Evolutionary conservation across 1,140 invertebrate genomes (phyloP).

Genomic region (Aporrectodea caliginosa): DNA sequence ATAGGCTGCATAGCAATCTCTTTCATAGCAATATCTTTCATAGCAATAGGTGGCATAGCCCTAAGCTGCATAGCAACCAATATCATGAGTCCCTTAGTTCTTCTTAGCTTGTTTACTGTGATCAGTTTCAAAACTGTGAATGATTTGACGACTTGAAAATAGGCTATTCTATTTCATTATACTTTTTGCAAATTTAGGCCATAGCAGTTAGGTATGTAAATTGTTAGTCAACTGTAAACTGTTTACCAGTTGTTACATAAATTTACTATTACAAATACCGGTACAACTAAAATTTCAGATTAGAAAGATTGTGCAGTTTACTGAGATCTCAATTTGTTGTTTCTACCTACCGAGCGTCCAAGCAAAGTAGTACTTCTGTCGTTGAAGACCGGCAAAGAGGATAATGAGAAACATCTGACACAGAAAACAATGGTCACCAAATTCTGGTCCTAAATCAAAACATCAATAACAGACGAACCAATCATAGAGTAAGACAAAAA

Average conservation of each 20-base stretch:
- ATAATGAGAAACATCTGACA: slow-evolving; percentile 20
- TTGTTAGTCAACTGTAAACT: not conserved
- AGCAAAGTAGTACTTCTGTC: slow-evolving; percentile 54
- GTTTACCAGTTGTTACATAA: not conserved
- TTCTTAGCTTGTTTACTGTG: too few relatives aligned
- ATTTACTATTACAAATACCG: not conserved
- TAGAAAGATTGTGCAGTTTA: not conserved
- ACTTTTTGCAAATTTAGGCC: too few relatives aligned
- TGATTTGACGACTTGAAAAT: too few relatives aligned
- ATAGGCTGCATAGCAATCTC: too few relatives aligned
- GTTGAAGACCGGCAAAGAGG: slow-evolving; percentile 34
- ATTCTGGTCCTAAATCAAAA: slow-evolving; percentile 9
- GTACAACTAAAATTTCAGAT: not conserved
- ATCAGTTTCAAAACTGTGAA: too few relatives aligned
- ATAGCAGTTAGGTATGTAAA: not conserved
- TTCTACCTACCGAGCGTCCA: slow-evolving; percentile 32
- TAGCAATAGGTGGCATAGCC: too few relatives aligned
- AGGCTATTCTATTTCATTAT: too few relatives aligned
- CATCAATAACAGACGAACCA: not conserved
- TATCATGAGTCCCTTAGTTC: too few relatives aligned
- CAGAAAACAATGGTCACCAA: slow-evolving; percentile 10
- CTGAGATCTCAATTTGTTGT: not conserved
- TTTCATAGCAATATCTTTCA: too few relatives aligned
- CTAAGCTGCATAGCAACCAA: too few relatives aligned
- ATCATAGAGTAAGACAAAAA: too few relatives aligned